Evolutionary conservation across 2,113 vertebrate species (phyloP).

Genomic region (Plectropomus leopardus): DNA sequence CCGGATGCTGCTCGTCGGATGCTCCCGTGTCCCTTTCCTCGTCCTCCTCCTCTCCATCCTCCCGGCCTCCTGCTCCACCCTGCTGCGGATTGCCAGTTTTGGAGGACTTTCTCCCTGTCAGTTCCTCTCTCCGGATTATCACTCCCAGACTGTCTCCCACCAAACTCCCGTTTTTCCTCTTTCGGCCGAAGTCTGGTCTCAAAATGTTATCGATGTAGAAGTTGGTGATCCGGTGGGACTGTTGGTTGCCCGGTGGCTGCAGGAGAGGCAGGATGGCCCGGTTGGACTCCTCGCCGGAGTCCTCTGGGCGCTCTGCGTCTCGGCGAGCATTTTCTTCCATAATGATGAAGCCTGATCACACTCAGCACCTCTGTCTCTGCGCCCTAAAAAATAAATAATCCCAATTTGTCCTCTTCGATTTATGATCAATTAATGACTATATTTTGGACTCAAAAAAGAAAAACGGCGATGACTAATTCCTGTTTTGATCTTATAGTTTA

Average conservation of each 20-base stretch:
- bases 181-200: constrained; percentile 91
- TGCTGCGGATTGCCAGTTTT: constrained; percentile 63
- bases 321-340: constrained; percentile 90
- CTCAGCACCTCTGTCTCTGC: constrained; percentile 56
- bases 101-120: constrained; percentile 61
- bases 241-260: constrained; percentile 87
- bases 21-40: constrained; percentile 78
- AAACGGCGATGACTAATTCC: background rate
- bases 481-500: constrained; percentile 15
- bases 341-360: constrained; percentile 62
- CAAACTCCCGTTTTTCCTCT: constrained; percentile 84
- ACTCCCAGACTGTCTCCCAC: constrained; percentile 20
- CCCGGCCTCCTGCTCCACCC: constrained; percentile 48
- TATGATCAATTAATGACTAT: background rate
- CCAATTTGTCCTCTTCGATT: constrained; percentile 28
- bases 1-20: constrained; percentile 78
- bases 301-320: constrained; percentile 73
- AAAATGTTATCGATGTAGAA: constrained; percentile 97
- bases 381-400: constrained; percentile 32
- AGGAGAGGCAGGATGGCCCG: constrained; percentile 82
- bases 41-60: constrained; percentile 50
- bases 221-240: constrained; percentile 90
- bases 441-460: background rate
- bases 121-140: constrained; percentile 54
- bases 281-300: constrained; percentile 85